Evolutionary conservation across 2,113 vertebrate species (phyloP).

Genomic region (Phasianus colchicus): DNA sequence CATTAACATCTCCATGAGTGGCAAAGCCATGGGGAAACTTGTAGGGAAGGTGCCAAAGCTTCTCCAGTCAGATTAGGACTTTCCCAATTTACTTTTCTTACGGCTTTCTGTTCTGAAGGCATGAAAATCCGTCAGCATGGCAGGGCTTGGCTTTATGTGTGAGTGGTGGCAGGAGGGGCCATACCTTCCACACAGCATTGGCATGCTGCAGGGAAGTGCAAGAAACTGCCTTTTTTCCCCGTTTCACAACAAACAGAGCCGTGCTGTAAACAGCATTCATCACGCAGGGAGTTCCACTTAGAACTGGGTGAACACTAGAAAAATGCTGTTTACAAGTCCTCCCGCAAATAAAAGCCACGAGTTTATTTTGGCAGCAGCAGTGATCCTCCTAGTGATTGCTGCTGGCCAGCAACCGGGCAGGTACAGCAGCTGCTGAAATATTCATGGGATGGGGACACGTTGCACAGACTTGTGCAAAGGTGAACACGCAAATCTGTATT

Average conservation of each 20-base stretch:
- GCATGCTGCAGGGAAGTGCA: background rate
- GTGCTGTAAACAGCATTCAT: slow-evolving; percentile 52
- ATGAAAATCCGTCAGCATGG: background rate
- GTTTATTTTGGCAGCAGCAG: slow-evolving; percentile 51
- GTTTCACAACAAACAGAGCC: slow-evolving; percentile 46
- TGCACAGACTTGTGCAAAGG: background rate
- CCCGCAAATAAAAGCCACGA: slow-evolving; percentile 51
- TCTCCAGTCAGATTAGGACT: background rate
- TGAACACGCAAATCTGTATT: background rate
- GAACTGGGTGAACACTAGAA: slow-evolving; percentile 34
- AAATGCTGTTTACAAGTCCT: slow-evolving; percentile 58
- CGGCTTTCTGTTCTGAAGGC: background rate
- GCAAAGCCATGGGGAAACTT: background rate
- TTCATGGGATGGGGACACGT: background rate
- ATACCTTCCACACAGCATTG: slow-evolving; percentile 7
- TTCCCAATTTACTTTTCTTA: background rate
- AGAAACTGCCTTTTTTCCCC: slow-evolving; percentile 21
- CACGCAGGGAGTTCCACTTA: slow-evolving; percentile 55
- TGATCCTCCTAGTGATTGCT: background rate
- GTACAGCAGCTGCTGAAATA: slow-evolving; percentile 32
- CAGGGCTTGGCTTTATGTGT: background rate
- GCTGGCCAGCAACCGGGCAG: background rate
- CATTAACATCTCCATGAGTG: background rate
- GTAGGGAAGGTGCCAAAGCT: background rate
- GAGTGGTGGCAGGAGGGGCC: slow-evolving; percentile 39